phyloP scores from a whole-genome alignment of 2,797 vertebrate genomes.

The Uromys caudimaculatus region DNA sequence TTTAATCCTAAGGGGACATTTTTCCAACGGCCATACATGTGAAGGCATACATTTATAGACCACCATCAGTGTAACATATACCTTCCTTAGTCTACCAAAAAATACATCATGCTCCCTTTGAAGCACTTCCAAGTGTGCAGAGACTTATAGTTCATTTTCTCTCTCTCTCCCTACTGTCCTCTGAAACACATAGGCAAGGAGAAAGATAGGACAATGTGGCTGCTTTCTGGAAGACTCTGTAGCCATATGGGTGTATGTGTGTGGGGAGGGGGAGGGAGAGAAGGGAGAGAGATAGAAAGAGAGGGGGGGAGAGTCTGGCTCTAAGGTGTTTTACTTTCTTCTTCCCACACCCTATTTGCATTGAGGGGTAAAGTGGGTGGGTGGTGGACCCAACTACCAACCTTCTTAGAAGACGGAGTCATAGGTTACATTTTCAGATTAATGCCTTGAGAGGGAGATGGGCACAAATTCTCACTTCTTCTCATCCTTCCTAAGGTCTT shows the following conservation, averaged over 20 bases:
- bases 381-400: too few species aligned
- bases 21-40: background rate
- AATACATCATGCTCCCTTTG: background rate
- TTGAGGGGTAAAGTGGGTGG: background rate
- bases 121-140: background rate
- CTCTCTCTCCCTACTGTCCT: background rate
- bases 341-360: background rate
- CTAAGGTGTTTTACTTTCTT: background rate
- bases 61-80: rapidly evolving
- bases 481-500: background rate
- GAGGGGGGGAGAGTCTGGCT: conserved; percentile 55
- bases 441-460: background rate
- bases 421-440: background rate
- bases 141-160: background rate
- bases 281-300: conserved; percentile 68
- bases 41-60: too few species aligned
- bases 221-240: conserved; percentile 88
- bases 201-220: conserved; percentile 85
- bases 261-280: conserved; percentile 15
- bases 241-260: conserved; percentile 55
- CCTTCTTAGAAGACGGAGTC: background rate
- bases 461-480: background rate
- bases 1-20: background rate
- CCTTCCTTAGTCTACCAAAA: background rate
- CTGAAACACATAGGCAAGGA: conserved; percentile 3